Evolutionary conservation across 2,888 invertebrate genomes (phyloP).

Genomic region (Hypena proboscidalis): DNA sequence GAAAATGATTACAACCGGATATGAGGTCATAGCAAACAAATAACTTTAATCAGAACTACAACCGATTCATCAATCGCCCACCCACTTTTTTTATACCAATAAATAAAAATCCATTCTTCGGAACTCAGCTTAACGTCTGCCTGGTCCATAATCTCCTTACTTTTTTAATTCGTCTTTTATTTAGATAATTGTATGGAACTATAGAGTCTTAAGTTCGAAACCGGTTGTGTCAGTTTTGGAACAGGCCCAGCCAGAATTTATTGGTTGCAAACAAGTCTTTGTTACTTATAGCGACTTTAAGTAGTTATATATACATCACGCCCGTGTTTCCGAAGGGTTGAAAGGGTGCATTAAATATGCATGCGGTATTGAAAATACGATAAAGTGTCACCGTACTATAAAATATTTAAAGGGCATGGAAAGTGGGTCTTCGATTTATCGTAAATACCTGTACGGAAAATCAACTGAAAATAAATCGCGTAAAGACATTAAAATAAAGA

Average conservation of each 20-base stretch:
- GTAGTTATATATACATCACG: no score
- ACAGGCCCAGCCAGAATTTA: conserved; percentile 19
- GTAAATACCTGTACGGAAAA: no score
- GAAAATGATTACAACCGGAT: background rate
- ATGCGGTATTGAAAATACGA: no score
- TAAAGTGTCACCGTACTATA: no score
- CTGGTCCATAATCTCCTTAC: conserved; percentile 22
- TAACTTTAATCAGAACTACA: background rate
- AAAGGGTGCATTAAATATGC: no score
- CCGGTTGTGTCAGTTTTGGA: conserved; percentile 39
- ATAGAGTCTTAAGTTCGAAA: conserved; percentile 18
- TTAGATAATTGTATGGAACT: conserved; percentile 26
- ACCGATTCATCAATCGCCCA: background rate
- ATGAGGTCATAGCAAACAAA: background rate
- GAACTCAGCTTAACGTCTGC: conserved; percentile 17
- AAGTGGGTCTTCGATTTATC: no score
- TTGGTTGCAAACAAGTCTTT: conserved; percentile 7
- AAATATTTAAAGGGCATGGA: no score
- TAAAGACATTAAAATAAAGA: no score
- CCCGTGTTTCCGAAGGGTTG: no score
- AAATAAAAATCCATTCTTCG: conserved; percentile 9
- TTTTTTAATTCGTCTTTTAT: conserved; percentile 28
- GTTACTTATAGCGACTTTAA: background rate
- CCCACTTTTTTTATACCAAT: background rate
- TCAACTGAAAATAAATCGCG: no score